phyloP scores from a whole-genome alignment of 2,888 invertebrate genomes.

The Cephalotes varians region DNA sequence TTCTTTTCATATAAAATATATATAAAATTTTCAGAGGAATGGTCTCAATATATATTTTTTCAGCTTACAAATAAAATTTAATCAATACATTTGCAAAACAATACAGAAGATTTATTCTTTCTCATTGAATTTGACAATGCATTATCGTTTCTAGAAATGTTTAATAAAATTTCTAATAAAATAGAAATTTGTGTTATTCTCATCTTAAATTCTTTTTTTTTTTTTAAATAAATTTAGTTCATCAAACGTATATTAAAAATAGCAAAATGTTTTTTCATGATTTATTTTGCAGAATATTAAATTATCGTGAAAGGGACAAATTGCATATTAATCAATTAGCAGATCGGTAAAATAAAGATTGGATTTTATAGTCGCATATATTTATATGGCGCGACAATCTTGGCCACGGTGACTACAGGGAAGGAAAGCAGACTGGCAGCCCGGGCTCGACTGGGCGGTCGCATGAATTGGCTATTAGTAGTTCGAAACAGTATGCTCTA shows the following conservation, averaged over 20 bases:
- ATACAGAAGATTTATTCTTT: neutral
- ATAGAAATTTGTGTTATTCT: neutral
- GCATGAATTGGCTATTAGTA: conserved; percentile 87
- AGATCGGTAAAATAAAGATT: conserved; percentile 43
- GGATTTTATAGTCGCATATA: conserved; percentile 52
- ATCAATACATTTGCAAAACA: neutral
- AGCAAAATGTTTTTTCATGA: neutral
- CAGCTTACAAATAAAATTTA: neutral
- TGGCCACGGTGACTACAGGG: conserved; percentile 63
- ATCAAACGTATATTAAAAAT: neutral
- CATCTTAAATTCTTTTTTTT: neutral
- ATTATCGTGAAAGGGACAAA: neutral
- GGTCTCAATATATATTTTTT: neutral
- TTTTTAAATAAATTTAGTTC: neutral
- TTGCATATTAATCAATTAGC: neutral
- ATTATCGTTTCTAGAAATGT: neutral
- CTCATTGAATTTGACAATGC: neutral
- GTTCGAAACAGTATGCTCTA: conserved; percentile 85
- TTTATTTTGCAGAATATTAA: neutral
- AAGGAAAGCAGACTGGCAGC: conserved; percentile 61
- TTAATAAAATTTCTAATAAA: neutral
- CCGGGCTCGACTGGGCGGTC: conserved; percentile 68
- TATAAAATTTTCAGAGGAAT: neutral
- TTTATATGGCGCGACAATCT: conserved; percentile 72
- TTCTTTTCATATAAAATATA: neutral